Evolutionary conservation across 2,113 vertebrate species (phyloP), one percentile per base, ranked within the genome.

Genomic region (Gasterosteus nipponicus): DNA sequence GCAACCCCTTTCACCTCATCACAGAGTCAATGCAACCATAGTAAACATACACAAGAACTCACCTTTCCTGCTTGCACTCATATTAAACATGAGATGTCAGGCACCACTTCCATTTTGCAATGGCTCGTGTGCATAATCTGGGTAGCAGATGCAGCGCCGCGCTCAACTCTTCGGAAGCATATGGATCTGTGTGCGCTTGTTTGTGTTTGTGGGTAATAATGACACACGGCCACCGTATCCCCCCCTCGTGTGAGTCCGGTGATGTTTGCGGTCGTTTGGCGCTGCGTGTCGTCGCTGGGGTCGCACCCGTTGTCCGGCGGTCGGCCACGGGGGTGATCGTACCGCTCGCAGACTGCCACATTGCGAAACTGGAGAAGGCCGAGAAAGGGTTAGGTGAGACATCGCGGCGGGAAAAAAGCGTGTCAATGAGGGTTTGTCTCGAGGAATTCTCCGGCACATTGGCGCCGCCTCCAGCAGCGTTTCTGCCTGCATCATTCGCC

Each of bases 371-470:
- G 56, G 61, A 87, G 75, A 74, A n/a, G 83, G 85, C 46, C 19
- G 65, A 47, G 35, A 69, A 69, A 65, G 66, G 75, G 65, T 79
- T 86, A 84, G 53, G 74, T 76, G 59, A 87, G 72, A 80, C 75
- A 83, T 88, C 70, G 84, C 73, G 44, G 67, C 76, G 51, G 83
- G 85, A 73, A 86, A 87, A 79, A 77, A 26, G 26, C 22, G 33
- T 77, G 77, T 88, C 81, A 81, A 78, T 86, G 71, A 75, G 64
- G 67, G 60, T 89, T 89, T 89, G 72, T 81, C 85, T 70, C 67
- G 66, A 80, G 76, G 63, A 35, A 75, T 76, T 85, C 73, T 53
- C 49, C 10, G 73, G 60, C 61, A 78, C 64, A 58, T 85, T 79
- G 72, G 76, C 62, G 19, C 66, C 19, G 14, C 57, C 7, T 53